Base-by-base conservation (phyloP, 2,888 invertebrate species). In the Phragmatobia fuliginosa region DNA sequence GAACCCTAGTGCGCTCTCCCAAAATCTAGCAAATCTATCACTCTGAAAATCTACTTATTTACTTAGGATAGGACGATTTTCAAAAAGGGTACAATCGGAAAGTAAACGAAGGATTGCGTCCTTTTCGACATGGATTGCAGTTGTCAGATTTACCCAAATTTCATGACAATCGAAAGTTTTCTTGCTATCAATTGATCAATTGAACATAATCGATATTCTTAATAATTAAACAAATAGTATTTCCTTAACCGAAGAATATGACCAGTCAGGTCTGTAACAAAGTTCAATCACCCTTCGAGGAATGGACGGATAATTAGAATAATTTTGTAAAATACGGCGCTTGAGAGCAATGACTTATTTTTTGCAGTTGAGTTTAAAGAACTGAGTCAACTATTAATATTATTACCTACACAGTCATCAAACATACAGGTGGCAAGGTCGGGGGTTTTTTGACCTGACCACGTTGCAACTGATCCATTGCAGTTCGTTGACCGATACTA, bases 401-500 rank as follows among this genome's bases (percentile, higher is more conserved):
- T 32, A 56, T 28, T 65, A 66, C 38, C 65, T n/a, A 58, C 58
- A 66, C 11, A 11, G 21, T 21, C 33, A 60, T 32, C 25, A 56
- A 66, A 41, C 66, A 25, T 18, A 59, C 56, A 56, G 16, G n/a
- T 21, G 25, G 38, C 70, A 67, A 67, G 64, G 61, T 67, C 67
- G 33, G 36, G 32, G 28, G 59, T 38, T 52, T 49, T 64, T 64
- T 52, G 66, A 72, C 67, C 74, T n/a, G 67, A 77, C 62, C 71
- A 77, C 70, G 67, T 64, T 73, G 76, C 76, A 78, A 70, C 72
- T 68, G n/a, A 38, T 33, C 61, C 62, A 58, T 62, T 72, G 59
- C 70, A 79, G 86, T 85, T 79, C 83, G 73, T 74, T 75, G 86
- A 85, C 89, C 88, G 85, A 84, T 86, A 85, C 76, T 82, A 7